Conservation (phyloP, 2,888 invertebrate genomes). For the Actias luna region DNA sequence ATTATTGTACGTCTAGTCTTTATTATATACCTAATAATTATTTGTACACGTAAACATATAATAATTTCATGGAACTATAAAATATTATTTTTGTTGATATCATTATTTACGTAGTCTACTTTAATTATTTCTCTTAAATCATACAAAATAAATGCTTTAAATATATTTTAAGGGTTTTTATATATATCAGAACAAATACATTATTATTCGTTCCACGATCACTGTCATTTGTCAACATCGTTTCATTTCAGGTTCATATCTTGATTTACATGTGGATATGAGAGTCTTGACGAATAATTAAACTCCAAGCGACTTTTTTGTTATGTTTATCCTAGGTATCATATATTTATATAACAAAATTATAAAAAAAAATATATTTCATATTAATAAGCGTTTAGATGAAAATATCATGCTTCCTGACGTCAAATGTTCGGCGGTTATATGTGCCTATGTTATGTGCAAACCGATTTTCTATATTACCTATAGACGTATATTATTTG, state of each 20-base stretch:
- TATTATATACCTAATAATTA: too few relatives aligned
- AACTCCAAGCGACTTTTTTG: not conserved
- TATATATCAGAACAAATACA: not conserved
- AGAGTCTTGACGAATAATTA: not conserved
- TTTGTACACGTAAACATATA: too few relatives aligned
- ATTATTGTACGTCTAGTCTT: too few relatives aligned
- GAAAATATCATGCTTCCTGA: not conserved
- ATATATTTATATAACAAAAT: not conserved
- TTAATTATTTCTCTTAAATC: not conserved
- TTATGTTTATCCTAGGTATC: not conserved
- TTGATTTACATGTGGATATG: not conserved
- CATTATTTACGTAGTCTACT: not conserved
- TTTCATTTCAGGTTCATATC: not conserved
- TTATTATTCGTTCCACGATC: not conserved
- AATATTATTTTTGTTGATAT: not conserved
- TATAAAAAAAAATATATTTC: too few relatives aligned
- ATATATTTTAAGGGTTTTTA: not conserved
- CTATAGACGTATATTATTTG: too few relatives aligned
- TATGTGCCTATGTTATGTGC: too few relatives aligned
- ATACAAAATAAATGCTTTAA: not conserved
- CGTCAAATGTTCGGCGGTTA: too few relatives aligned
- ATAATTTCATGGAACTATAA: not conserved
- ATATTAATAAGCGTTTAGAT: not conserved
- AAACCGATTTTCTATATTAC: not conserved
- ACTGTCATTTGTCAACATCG: slow-evolving; percentile 2